Evolutionary conservation across 2,113 vertebrate species (phyloP), one percentile per base, ranked within the genome.

Genomic region (Poecile atricapillus): DNA sequence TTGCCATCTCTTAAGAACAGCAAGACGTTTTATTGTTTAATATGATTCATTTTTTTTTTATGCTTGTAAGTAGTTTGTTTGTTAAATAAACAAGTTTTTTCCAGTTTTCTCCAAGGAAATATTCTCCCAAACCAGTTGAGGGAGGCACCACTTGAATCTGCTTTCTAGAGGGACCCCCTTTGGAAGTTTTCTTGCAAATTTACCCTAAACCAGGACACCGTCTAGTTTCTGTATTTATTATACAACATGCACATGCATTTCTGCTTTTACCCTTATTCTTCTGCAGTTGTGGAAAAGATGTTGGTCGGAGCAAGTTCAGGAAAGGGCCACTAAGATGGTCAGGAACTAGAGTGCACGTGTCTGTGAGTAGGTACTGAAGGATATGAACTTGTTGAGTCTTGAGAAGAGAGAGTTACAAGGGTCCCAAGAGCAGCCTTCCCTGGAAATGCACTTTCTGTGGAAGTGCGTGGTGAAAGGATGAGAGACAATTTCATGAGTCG

Each of bases 241-340:
- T 20, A 30, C 19, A 73, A 28, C 10, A 28, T 41, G 17, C 22
- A n/a, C 7, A 24, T 50, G 39, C 8, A 10, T 73, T 35, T 76
- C 24, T 70, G 44, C n/a, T 44, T 79, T 70, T 56, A 13, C 30
- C 5, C 1, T 77, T 5, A 8, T 14, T 17, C 9, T 90, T 41
- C n/a, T 5, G 5, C 7, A 2, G 1, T 19, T 49, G 30, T 16
- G 22, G 28, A 19, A 58, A 74, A 11, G 18, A 55, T 2, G 0
- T 7, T 53, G 59, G 8, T 84, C 55, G 28, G 28, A 56, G 5
- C 55, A 30, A 37, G 33, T 43, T 75, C 37, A 46, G 20, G 21
- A 59, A 37, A 77, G 18, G 33, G 11, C 23, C 31, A 8, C 35
- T 13, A 20, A 55, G 64, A 47, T 1, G 2, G 33, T 56, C 16